Percentiles rank a stretch among this genome's conserved stretches.
phyloP scores from a whole-genome alignment of 1,140 invertebrate genomes.

The Aleiodes sp. region DNA sequence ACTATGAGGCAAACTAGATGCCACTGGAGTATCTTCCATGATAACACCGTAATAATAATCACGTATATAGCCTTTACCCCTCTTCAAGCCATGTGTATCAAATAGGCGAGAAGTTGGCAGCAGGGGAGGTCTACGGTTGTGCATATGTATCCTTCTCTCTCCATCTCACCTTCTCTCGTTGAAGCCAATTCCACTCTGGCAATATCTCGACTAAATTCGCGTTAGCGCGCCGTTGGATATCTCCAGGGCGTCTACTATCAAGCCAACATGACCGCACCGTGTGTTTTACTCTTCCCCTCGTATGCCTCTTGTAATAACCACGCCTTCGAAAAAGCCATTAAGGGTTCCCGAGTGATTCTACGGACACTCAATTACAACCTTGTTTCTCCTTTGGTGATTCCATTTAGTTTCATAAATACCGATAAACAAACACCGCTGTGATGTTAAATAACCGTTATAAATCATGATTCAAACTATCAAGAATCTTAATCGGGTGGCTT shows the following conservation, averaged over 20 bases:
- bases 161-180: conserved; percentile 8
- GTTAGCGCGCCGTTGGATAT: conserved; percentile 31
- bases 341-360: conserved; percentile 22
- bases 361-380: conserved; percentile 29
- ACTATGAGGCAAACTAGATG: conserved; percentile 18
- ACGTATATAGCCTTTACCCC: background rate
- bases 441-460: conserved; percentile 5
- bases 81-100: conserved; percentile 26
- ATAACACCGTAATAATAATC: conserved; percentile 28
- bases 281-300: conserved; percentile 14
- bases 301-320: conserved; percentile 22
- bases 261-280: conserved; percentile 14
- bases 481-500: no score
- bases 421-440: conserved; percentile 29
- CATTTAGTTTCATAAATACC: conserved; percentile 29
- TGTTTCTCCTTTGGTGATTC: conserved; percentile 13
- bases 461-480: no score
- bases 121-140: background rate
- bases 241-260: conserved; percentile 15
- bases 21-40: conserved; percentile 1
- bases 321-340: conserved; percentile 29
- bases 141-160: background rate
- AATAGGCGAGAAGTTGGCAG: conserved; percentile 27
- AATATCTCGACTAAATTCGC: conserved; percentile 34
- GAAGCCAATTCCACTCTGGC: conserved; percentile 32